These are phyloP conservation scores for Nannoperca obscura DNA, from an alignment of 2,797 vertebrate species.

Conservation along the genomic window DNA sequence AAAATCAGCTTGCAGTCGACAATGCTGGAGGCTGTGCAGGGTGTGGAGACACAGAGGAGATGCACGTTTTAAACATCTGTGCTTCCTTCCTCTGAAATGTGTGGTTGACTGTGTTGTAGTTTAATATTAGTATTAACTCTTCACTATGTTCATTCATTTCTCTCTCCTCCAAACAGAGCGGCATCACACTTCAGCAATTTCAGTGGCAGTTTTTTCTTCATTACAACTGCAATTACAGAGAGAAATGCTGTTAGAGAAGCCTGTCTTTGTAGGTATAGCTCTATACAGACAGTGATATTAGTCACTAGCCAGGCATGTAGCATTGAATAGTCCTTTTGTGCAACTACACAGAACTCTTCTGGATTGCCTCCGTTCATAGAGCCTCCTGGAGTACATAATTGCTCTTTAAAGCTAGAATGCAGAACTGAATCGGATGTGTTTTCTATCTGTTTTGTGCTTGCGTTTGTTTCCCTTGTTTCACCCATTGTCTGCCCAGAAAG, in stretches of 20 bases:
- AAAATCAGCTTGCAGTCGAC: constrained; percentile 94
- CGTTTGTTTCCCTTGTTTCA: neutral
- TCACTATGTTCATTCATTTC: neutral
- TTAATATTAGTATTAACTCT: neutral
- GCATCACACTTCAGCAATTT: constrained; percentile 26
- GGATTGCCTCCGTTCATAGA: constrained; percentile 10
- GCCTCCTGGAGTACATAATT: constrained; percentile 27
- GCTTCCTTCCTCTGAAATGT: neutral
- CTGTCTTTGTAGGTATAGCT: constrained; percentile 4
- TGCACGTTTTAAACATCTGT: neutral
- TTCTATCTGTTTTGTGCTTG: constrained; percentile 1
- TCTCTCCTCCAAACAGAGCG: neutral
- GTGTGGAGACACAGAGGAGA: neutral
- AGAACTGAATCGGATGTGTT: neutral
- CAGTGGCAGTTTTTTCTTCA: constrained; percentile 28
- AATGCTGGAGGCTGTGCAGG: constrained; percentile 75
- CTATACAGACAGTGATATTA: constrained; percentile 12
- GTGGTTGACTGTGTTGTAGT: neutral
- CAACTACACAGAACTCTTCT: constrained; percentile 26
- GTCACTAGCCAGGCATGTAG: constrained; percentile 13
- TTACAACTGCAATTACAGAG: constrained; percentile 36
- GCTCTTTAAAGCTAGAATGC: constrained; percentile 4
- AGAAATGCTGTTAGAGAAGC: constrained; percentile 11
- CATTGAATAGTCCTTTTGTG: constrained; percentile 13
- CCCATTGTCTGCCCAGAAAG: neutral